phyloP scores from a whole-genome alignment of 2,888 invertebrate genomes.

The Oconnorella tubifera region DNA sequence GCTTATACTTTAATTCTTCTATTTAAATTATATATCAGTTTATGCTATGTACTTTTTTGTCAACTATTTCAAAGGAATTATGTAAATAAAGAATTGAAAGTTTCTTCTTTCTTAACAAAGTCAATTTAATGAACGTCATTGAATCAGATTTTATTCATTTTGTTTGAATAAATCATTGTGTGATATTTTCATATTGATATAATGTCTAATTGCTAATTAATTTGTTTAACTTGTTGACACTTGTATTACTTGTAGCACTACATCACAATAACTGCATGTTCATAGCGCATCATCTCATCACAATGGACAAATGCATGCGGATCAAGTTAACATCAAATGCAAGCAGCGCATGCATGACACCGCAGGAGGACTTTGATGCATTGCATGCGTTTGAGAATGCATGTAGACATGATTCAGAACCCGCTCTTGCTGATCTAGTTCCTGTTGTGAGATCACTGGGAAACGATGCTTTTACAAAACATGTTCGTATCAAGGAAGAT shows the following conservation, averaged over 20 bases:
- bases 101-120: too few relatives aligned
- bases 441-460: conserved; percentile 27
- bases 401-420: conserved; percentile 10
- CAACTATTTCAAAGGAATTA: too few relatives aligned
- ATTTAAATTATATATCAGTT: too few relatives aligned
- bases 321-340: conserved; percentile 21
- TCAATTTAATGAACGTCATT: too few relatives aligned
- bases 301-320: conserved; percentile 28
- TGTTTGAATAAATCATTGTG: too few relatives aligned
- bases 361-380: neutral
- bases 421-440: conserved; percentile 30
- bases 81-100: too few relatives aligned
- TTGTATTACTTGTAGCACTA: conserved; percentile 22
- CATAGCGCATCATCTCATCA: conserved; percentile 34
- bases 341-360: neutral
- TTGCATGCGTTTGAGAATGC: neutral
- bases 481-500: conserved; percentile 27
- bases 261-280: conserved; percentile 39
- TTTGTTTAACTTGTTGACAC: neutral
- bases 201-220: neutral
- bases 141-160: too few relatives aligned
- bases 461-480: conserved; percentile 30
- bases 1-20: too few relatives aligned
- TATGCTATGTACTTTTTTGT: too few relatives aligned
- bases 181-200: too few relatives aligned